Percentiles rank a stretch among this genome's conserved stretches.
These are phyloP conservation scores for Metopolophium dirhodum DNA, from an alignment of 1,140 invertebrate species.

Conservation along the genomic window DNA sequence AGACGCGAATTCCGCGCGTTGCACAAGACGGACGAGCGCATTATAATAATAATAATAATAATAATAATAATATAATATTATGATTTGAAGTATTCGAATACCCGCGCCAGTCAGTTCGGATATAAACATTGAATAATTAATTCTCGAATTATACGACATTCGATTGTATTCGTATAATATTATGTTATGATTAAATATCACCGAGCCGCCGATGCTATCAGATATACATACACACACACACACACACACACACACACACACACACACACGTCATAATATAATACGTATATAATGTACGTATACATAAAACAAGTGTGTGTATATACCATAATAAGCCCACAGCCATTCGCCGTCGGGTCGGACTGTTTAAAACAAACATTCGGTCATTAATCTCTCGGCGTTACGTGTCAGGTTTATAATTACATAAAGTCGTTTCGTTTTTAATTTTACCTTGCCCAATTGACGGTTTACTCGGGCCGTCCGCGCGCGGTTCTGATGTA, in stretches of 20 bases:
- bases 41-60: not conserved
- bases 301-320: not conserved
- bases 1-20: not conserved
- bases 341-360: not conserved
- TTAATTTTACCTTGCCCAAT: conserved; percentile 32
- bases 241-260: not conserved
- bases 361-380: conserved; percentile 43
- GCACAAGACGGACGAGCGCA: not conserved
- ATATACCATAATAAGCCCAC: not conserved
- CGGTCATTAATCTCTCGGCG: conserved; percentile 49
- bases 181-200: conserved; percentile 31
- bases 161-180: not conserved
- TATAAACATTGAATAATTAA: conserved; percentile 19
- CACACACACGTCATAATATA: not conserved
- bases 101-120: not conserved
- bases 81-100: not conserved
- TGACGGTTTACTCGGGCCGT: conserved; percentile 1
- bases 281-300: not conserved
- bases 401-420: conserved; percentile 51
- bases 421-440: conserved; percentile 32
- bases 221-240: not conserved
- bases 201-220: not conserved
- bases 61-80: not conserved
- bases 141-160: not conserved
- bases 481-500: conserved; percentile 32